A percentile compares a stretch with the other conserved stretches of the same genome.
Evolutionary conservation across 2,113 vertebrate genomes (phyloP).

Genomic region (Myodes glareolus): DNA sequence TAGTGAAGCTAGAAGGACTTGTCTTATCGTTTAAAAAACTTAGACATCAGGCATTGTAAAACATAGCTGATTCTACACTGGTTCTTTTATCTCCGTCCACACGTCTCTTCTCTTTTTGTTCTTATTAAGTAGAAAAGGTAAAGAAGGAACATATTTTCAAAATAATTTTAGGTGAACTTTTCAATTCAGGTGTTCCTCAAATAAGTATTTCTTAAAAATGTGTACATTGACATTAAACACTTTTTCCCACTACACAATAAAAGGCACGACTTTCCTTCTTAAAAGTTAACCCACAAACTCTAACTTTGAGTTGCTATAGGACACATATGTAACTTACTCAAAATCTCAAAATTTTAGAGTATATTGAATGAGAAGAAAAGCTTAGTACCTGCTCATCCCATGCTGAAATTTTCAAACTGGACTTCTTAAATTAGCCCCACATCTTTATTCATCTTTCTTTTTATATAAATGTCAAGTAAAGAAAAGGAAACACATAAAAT

Average conservation of each 20-base stretch:
- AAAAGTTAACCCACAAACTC: neutral
- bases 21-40: neutral
- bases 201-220: neutral
- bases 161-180: neutral
- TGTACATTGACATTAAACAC: neutral
- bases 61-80: neutral
- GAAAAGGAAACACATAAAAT: neutral
- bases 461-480: neutral
- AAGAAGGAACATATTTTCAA: neutral
- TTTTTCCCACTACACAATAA: neutral
- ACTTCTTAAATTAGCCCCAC: neutral
- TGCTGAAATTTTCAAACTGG: neutral
- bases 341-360: neutral
- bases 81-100: neutral
- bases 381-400: fast-evolving
- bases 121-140: neutral
- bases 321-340: neutral
- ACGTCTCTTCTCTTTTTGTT: neutral
- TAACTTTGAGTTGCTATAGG: neutral
- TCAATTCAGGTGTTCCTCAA: neutral
- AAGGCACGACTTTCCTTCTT: neutral
- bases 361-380: neutral
- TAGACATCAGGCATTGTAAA: neutral
- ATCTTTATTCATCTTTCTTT: neutral
- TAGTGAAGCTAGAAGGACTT: conserved; percentile 3